Evolutionary conservation across 1,140 invertebrate genomes (phyloP), one percentile per base, ranked within the genome.

Genomic region (Agrilus planipennis): DNA sequence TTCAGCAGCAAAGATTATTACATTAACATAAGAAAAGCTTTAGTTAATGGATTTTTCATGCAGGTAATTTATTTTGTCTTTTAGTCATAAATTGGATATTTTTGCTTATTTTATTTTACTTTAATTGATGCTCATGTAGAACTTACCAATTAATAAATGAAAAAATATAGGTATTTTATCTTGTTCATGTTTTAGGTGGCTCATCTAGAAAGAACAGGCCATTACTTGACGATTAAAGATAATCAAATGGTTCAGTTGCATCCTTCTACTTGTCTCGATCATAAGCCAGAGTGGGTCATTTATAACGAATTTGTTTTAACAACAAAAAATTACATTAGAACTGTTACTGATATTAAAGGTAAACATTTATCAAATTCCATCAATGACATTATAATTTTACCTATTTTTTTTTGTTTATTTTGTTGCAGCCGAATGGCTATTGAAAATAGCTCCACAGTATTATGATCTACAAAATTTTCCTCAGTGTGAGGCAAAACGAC

Each of bases 271-370:
- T 97, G 93, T 65, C 71, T 99, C 11, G 94, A 97, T 68, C 95
- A 99, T 64, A 98, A 98, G 69, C 96, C 96, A 2, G 95, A 99
- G 61, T 99, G 95, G 95, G 94, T 98, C 12, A 81, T 99, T 35
- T 99, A 99, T 68, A 98, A 99, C 67, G 96, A 99, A 69, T 99
- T 99, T 66, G 96, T 99, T 19, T 71, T 99, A 37, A 99, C 96
- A 20, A 97, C 94, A 10, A 99, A 99, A 66, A 99, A 99, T 66
- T 99, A 99, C 62, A 99, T 99, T 50, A 74, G 96, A 49, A 99
- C 95, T 1, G 92, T 97, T 1, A 98, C 93, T 2, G 95, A 99
- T 62, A 89, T 99, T 36, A 98, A 98, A 75, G 92, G 94, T 94
- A 68, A 74, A 79, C 77, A 35, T 21, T 49, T 39, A 29, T 39